Evolutionary conservation across 2,888 invertebrate species (phyloP), one percentile per base, ranked within the genome.

Genomic region (Drosophila silvestris): DNA sequence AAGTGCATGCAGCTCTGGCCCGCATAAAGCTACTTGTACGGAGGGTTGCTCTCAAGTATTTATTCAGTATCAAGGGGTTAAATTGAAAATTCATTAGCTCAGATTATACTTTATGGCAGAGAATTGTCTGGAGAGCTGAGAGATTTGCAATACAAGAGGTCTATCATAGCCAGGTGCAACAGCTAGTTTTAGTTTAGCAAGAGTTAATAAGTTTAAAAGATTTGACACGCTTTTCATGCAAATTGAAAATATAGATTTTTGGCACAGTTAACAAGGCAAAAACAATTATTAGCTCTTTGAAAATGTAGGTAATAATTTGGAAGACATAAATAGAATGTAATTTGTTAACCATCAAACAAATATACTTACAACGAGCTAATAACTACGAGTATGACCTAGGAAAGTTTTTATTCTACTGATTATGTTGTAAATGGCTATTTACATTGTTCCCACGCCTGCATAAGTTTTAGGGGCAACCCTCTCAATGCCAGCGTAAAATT

Each of bases 1-100:
- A 68, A 77, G 81, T 79, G 73, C 77, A 81, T 63, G 62, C 68
- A 81, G 61, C 81, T 68, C 81, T 79, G 81, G 73, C 65, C 73
- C 73, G 73, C 66, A 73, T 69, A 32, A 39, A 69, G 79, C 69
- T 44, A 70, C 79, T 81, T 66, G 51, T 70, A 50, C 32, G 77
- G 79, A 79, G 79, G 79, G 79, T 81, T 47, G 62, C 62, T 57
- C 65, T 50, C 57, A 77, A 73, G 50, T 73, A 72, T 77, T 72
- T 54, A 61, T 58, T 51, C 51, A 58, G 44, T 33, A 53, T 59
- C 58, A 75, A 71, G 63, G 60, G 58, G 22, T 32, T 58, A 54
- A 57, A 47, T 44, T 52, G 69, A 56, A 65, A 65, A 77, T 73
- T 65, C 56, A 80, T 79, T 69, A 69, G 57, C 56, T 44, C 26